Base-by-base conservation (phyloP, 2,888 invertebrate genomes). In the Endomychus coccineus region DNA sequence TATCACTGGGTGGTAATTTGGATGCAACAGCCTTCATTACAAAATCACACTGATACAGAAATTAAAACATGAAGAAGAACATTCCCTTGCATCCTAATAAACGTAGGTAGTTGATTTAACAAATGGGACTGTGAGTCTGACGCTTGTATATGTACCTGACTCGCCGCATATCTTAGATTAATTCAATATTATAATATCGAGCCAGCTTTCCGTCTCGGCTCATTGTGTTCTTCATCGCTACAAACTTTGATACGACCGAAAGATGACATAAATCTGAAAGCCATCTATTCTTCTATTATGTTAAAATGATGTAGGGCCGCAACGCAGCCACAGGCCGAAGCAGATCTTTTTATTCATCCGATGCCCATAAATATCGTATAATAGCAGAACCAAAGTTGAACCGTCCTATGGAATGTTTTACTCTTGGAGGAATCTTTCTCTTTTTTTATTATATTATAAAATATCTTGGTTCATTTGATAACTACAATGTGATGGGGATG, bases 241-340 rank as follows among this genome's bases (percentile, higher is more conserved):
- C 50, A 52, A 49, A 55, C 56, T 61, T 61, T 59, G 62, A 62
- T 61, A 61, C 54, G 55, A 52, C 56, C 62, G 59, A 62, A 59
- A 61, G 58, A 63, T 62, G 62, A 62, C 62, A 62, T 62, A 62
- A 62, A 63, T 62, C 61, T 55, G 60, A 61, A 61, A 61, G 61
- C 58, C 59, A 62, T 61, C 59, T 58, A 59, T 62, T 62, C 61
- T 56, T 55, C 62, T 56, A 62, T 62, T 62, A 62, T 62, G 59
- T 55, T 57, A 55, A 57, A 58, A 62, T 63, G 63, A 63, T 63
- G 59, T 61, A 62, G 61, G 57, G 54, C 56, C 54, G 51, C 51
- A 51, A 34, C 36, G 48, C 49, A 45, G 42, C 49, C 44, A 42
- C 47, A 44, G 45, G 43, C 44, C 45, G 40, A 40, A 42, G 50